Evolutionary conservation across 2,113 vertebrate genomes (phyloP).

Genomic region (Chauna torquata): DNA sequence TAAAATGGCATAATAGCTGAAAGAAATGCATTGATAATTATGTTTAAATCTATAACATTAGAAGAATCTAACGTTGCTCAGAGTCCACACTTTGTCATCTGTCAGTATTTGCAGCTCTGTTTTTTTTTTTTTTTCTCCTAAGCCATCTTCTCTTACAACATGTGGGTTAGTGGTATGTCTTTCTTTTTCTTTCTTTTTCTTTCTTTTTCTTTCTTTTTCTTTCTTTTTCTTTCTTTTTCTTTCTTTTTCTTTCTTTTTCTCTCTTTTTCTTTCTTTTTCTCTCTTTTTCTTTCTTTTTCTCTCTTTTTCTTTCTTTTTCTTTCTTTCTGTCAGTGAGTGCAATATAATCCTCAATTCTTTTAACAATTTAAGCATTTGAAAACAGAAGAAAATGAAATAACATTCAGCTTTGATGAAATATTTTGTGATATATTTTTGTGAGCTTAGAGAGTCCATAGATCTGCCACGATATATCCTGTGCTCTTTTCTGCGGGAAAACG

Average conservation of each 20-base stretch:
- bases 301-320: too few species aligned
- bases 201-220: background rate
- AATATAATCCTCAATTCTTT: background rate
- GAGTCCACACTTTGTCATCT: constrained; percentile 64
- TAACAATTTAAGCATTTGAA: background rate
- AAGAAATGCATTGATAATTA: constrained; percentile 80
- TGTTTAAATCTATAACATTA: constrained; percentile 77
- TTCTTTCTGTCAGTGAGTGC: background rate
- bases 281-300: too few species aligned
- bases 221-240: background rate
- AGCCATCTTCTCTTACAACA: constrained; percentile 27
- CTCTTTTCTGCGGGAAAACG: background rate
- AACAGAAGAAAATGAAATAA: background rate
- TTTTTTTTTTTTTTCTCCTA: constrained; percentile 46
- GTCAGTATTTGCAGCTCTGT: constrained; percentile 51
- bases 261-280: too few species aligned
- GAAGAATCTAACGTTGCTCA: constrained; percentile 49
- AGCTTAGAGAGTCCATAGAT: background rate
- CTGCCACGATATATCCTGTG: background rate
- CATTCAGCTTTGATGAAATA: constrained; percentile 12
- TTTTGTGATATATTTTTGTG: background rate
- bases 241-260: background rate
- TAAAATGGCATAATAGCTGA: constrained; percentile 78
- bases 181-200: background rate
- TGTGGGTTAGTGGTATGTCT: background rate